Conservation (phyloP, 1,140 invertebrate genomes). For the Orchestia grillus region DNA sequence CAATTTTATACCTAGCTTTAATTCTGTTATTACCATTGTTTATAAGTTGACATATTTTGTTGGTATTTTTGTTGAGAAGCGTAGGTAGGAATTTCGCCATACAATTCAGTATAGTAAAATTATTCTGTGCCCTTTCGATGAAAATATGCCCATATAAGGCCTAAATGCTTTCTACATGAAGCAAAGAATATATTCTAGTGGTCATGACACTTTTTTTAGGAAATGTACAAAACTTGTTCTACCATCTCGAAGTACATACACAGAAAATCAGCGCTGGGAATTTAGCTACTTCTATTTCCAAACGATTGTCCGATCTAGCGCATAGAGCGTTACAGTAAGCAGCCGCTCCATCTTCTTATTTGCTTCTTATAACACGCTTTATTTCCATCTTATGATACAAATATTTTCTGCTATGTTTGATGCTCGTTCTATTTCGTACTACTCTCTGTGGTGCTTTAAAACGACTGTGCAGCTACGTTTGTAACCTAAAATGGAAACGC, state of each 20-base stretch:
- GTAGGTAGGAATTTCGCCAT: neutral
- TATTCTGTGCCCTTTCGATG: neutral
- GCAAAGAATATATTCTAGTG: neutral
- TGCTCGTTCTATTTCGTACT: no score
- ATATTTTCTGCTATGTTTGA: no score
- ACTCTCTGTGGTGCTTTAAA: no score
- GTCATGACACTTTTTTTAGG: neutral
- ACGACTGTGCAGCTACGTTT: no score
- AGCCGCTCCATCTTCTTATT: no score
- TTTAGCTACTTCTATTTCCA: neutral
- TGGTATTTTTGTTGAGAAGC: constrained; percentile 1
- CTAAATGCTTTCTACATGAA: neutral
- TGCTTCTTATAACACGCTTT: no score
- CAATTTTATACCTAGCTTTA: neutral
- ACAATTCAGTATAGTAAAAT: neutral
- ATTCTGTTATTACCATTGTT: constrained; percentile 15
- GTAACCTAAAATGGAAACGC: neutral
- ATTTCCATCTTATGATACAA: no score
- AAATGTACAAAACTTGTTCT: neutral
- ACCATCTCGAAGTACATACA: neutral
- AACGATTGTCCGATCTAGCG: neutral
- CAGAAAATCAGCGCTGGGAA: neutral
- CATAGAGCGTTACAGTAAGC: no score
- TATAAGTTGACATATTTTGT: neutral
- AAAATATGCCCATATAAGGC: neutral